Base-by-base conservation (phyloP, 2,797 vertebrate genomes). In the Tolypeutes matacus region DNA sequence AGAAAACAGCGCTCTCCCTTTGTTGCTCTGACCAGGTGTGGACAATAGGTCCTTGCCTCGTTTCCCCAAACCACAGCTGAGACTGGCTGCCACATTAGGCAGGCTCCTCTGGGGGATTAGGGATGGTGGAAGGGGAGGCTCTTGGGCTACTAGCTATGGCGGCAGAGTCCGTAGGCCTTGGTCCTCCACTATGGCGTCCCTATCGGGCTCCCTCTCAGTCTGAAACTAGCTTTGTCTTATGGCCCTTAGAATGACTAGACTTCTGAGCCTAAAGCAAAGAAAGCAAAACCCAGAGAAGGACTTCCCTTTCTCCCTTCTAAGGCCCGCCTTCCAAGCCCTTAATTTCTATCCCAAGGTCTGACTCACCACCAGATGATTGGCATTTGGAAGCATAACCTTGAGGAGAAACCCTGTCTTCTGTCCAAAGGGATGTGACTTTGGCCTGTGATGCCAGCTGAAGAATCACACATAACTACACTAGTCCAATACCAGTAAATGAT, bases 381-480 rank as follows among this genome's bases (percentile, higher is more conserved):
- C 7, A 39, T n/a, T 80, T 62, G 49, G 53, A 60, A n/a, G 62
- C 64, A 20, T 80, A 46, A 29, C 31, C 25, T 15, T 56, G 39
- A 21, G 39, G 15, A 67, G 39, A 76, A 7, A 3, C 3, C 58
- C 15, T 77, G 42, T 36, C 23, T 72, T 95, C 39, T 83, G 14
- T 49, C 46, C 31, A 34, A 49, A 73, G 27, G 17, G 14, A 1
- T 31, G 2, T 42, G 5, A 8, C 2, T 20, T 78, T 36, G 5
- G 7, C 67, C 12, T 9, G 4, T 13, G n/a, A 7, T 29, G 17
- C 8, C 4, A 0, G 1, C 70, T 65, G 39, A 49, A 46, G 34
- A 34, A 42, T 21, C 13, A 53, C 2, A 0, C 46, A 42, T 34
- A 58, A 53, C 18, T 77, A 25, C 8, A 20, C 7, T 10, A 2